Conservation (phyloP, 2,113 vertebrate genomes). For the Glaucomys volans region DNA sequence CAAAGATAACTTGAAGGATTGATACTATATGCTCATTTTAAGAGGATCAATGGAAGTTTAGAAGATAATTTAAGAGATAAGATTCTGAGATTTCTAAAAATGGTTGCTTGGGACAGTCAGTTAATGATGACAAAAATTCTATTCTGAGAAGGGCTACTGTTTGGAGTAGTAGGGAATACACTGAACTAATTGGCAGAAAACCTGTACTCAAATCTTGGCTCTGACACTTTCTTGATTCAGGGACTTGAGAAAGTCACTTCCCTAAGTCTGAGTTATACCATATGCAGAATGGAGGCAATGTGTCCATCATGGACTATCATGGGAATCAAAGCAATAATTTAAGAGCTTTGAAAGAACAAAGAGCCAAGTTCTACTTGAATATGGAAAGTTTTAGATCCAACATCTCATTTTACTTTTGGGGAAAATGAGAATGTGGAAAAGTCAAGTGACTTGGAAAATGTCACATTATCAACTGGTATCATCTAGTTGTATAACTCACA, state of each 20-base stretch:
- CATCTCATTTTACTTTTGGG: not conserved
- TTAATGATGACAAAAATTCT: not conserved
- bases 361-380: not conserved
- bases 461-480: not conserved
- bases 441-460: not conserved
- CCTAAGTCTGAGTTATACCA: not conserved
- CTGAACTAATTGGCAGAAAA: not conserved
- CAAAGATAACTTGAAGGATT: conserved; percentile 50
- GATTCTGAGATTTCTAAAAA: conserved; percentile 9
- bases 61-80: conserved; percentile 50
- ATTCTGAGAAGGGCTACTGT: not conserved
- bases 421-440: not conserved
- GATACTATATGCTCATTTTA: conserved; percentile 10
- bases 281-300: not conserved
- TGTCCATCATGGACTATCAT: not conserved
- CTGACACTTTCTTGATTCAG: not conserved
- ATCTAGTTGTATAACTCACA: not conserved
- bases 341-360: not conserved
- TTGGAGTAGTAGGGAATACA: not conserved
- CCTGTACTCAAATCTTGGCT: not conserved
- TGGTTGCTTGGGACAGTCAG: not conserved
- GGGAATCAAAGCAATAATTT: not conserved
- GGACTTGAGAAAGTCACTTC: not conserved
- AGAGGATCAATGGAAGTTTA: conserved; percentile 26
- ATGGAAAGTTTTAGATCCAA: not conserved